Conservation (phyloP, 2,888 invertebrate species). For the Scotopteryx bipunctaria region DNA sequence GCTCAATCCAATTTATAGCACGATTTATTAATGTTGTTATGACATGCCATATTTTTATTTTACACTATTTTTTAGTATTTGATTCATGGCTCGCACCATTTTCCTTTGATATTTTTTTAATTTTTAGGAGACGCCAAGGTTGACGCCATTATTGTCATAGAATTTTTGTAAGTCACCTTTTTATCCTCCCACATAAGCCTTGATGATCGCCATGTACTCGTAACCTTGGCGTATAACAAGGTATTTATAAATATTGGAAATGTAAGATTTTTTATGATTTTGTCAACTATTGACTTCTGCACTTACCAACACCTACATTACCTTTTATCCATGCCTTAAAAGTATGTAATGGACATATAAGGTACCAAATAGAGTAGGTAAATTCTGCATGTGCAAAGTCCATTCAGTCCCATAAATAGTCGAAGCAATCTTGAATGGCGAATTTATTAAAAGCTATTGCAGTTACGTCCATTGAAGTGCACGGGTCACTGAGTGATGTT, state of each 20-base stretch:
- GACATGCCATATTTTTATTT: constrained; percentile 5
- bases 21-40: constrained; percentile 13
- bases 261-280: too few species aligned
- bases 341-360: too few species aligned
- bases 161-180: constrained; percentile 35
- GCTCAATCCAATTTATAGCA: not conserved
- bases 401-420: not conserved
- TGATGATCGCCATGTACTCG: too few species aligned
- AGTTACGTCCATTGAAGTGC: too few species aligned
- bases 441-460: not conserved
- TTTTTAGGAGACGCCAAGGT: constrained; percentile 49
- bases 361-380: too few species aligned
- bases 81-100: constrained; percentile 15
- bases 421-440: not conserved
- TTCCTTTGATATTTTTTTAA: constrained; percentile 44
- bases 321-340: too few species aligned
- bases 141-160: constrained; percentile 41
- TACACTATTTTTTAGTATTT: constrained; percentile 1
- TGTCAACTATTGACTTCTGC: too few species aligned
- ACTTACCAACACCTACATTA: too few species aligned
- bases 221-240: too few species aligned
- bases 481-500: too few species aligned
- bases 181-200: too few species aligned
- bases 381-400: not conserved
- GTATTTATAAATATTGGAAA: too few species aligned